Evolutionary conservation across 30 jellyfish, hydroid and myxozoan genomes (phyloP), one percentile per base, ranked within the genome.

Genomic region (Sanderia malayensis): DNA sequence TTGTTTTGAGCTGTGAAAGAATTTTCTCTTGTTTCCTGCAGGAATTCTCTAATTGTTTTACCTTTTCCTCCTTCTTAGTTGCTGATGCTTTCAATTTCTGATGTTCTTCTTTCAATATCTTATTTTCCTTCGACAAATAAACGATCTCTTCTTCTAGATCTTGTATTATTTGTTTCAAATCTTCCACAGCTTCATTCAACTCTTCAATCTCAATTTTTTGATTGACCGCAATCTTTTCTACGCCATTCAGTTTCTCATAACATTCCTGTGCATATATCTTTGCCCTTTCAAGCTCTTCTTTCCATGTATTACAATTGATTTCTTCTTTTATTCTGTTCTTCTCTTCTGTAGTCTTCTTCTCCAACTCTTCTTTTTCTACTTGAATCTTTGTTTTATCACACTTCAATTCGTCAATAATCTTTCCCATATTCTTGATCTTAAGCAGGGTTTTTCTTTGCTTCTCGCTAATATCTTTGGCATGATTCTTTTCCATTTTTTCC

Each of bases 321-420:
- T 49, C 63, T 23, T 41, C 77, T 1, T 31, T 58, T n/a, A n/a
- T n/a, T n/a, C n/a, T n/a, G n/a, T n/a, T n/a, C 62, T 65, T 45
- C 47, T 41, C 13, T 2, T 68, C 53, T 22, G 46, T n/a, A 0
- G 45, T 68, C 34, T 21, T 41, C 55, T 21, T 22, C 23, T 32
- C 23, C 58, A 37, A 37, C 17, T 59, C 24, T 25, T 41, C 37
- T 1, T 37, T 59, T 37, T 44, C 80, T 28, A 41, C 67, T 10
- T 21, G 53, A 2, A 68, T 17, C 4, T 45, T 24, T 41, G 47
- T 23, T 44, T 45, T 27, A 7, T 46, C 23, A 4, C 2, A 21
- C 11, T 68, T 58, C 19, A 23, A 4, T n/a, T 46, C 80, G 11
- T 68, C 58, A 9, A 31, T 41, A 27, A 11, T 7, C 24, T 13